Base-by-base conservation (phyloP, 2,113 vertebrate genomes). In the Tapirus terrestris region DNA sequence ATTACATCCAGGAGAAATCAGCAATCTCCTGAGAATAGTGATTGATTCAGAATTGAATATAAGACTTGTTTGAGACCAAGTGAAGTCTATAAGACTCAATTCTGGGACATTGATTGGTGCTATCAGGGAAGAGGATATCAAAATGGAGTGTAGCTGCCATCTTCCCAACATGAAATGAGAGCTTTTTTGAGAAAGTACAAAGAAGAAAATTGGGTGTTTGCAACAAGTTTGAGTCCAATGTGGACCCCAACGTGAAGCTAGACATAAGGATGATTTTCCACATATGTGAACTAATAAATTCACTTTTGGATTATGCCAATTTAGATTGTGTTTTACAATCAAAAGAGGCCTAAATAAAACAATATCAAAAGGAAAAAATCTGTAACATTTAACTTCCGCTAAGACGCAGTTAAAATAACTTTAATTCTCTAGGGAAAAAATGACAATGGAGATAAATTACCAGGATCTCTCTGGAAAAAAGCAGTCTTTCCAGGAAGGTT, bases 391-490 rank as follows among this genome's bases (percentile, higher is more conserved):
- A 65, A n/a, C 45, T 88, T 88, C 53, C n/a, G 53, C 39, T 63
- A 92, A 56, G 61, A 80, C 94, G 80, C 67, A 72, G 53, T 67
- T 72, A 88, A 97, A 96, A 76, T 84, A 96, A 90, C 58, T 91
- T 85, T 61, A 9, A 91, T 95, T 95, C 73, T 43, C 39, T n/a
- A 23, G 33, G 36, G 27, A 18, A 91, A 58, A 68, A 83, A 70
- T 97, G 94, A 65, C 76, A 97, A 31, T 36, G 39, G 17, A 95
- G 77, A 97, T 58, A 91, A 81, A 95, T 91, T 82, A 72, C n/a
- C 43, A 93, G 3, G 4, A 68, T 81, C 27, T 72, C 16, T 82
- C 21, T 94, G 36, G 81, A 29, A 60, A 96, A 96, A 95, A 63
- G 1, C 6, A 80, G 6, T 72, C 25, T 68, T 87, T 88, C 20